Base-by-base conservation (phyloP, 2,888 invertebrate species). In the Sicus ferrugineus region DNA sequence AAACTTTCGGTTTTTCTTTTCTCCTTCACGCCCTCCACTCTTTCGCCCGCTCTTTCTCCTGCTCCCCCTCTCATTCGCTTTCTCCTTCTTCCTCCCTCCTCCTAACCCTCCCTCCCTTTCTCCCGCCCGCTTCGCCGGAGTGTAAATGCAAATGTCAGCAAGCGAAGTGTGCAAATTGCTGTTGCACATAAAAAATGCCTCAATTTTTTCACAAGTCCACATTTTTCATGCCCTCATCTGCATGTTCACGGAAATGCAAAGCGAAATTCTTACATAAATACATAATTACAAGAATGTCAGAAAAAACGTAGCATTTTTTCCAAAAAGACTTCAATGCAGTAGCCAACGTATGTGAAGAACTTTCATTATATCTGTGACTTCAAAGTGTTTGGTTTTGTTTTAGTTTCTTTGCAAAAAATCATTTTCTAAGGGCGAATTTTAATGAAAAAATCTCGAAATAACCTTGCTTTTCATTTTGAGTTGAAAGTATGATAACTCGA, bases 91-190 rank as follows among this genome's bases (percentile, higher is more conserved):
- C 5, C 46, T 46, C 19, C n/a, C 19, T 3, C 3, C 19, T n/a
- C n/a, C n/a, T n/a, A n/a, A n/a, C n/a, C n/a, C n/a, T n/a, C n/a
- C n/a, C n/a, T n/a, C n/a, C n/a, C 4, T 46, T 46, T 46, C 19
- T 46, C 5, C 19, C 19, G n/a, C 19, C n/a, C n/a, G n/a, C n/a
- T 9, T 46, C 3, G 3, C n/a, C 46, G 19, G 46, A 46, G 9
- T 46, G 46, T 46, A 46, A 46, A 46, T 46, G 46, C 3, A 46
- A 46, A 46, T 46, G 46, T 46, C 46, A 46, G 46, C 46, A 46
- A 46, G n/a, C 46, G 46, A 46, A 46, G 46, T 46, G 46, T 46
- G 46, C 46, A 46, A 46, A 46, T 46, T 46, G 46, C 46, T 46
- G 4, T 46, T 46, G 9, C 46, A 46, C 14, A 46, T 46, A 46